Evolutionary conservation across 2,888 invertebrate species (phyloP), one percentile per base, ranked within the genome.

Genomic region (Agrochola circellaris): DNA sequence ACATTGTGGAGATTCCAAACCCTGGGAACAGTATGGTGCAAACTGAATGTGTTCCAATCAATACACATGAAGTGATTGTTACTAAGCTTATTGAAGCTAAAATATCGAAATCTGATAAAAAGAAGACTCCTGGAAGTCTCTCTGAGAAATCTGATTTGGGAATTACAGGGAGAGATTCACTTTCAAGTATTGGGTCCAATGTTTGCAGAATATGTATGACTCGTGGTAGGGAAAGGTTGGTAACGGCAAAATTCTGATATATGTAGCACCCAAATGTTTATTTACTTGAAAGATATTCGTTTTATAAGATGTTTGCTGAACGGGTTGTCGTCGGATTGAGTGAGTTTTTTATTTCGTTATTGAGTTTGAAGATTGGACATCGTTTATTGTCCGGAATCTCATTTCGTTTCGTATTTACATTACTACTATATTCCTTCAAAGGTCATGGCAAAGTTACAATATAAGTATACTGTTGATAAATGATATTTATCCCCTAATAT

Each of bases 141-240:
- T 94, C 96, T 0, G 95, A 95, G 65, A 94, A 91, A 83, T 94
- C 96, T 3, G 95, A 95, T 60, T 89, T 94, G 71, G 92, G 85
- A 6, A 78, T 95, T 20, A 89, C 93, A 23, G 93, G 92, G 75
- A 94, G 95, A 82, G 95, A 96, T 85, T 96, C 96, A 0, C 88
- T 97, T 15, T 96, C 96, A 60, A 97, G 97, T 88, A 97, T 97
- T 86, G 97, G 97, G 67, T 97, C 97, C 61, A 97, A 96, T 90
- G 97, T 97, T 89, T 98, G 98, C 93, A 97, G 98, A 87, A 98
- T 98, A 90, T 98, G 98, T 95, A 97, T 97, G 96, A 96, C 96
- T 4, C 92, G 95, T 77, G 96, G 96, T 73, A 91, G 94, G 64
- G 96, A 96, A 89, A 95, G 96, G 96, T 95, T 77, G 83, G 90